Evolutionary conservation across 1,140 invertebrate species (phyloP), one percentile per base, ranked within the genome.

Genomic region (Teleogryllus occipitalis): DNA sequence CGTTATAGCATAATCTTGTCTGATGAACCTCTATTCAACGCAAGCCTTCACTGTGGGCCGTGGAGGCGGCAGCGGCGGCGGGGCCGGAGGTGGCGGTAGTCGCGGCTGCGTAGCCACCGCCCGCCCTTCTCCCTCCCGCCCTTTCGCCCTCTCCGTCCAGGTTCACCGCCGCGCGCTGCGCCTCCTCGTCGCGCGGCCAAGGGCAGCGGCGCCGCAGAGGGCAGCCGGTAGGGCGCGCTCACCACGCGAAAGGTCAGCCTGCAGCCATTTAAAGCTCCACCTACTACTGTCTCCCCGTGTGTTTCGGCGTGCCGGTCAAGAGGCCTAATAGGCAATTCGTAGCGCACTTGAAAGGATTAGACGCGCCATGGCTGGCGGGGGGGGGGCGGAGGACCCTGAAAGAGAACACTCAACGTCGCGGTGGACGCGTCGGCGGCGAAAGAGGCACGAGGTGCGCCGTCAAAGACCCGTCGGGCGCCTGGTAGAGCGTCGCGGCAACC

Each of bases 1-100:
- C 54, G 54, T 65, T 65, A 65, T 65, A 65, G 54, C 54, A 65
- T 65, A 65, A 65, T 65, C 54, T 65, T 65, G 54, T 65, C 54
- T 65, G 54, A 65, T 65, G 54, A 65, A 65, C 54, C 54, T 18
- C 54, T 65, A 65, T 65, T 65, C 54, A 65, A 65, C 54, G 54
- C 54, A 65, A 65, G 54, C 54, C 54, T 65, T 65, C 54, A 65
- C 54, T 14, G 54, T 65, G 54, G 54, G 54, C 54, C 54, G 54
- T 65, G 18, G 54, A 14, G 54, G 54, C 54, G 10, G 54, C 54
- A 14, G 54, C 54, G 10, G 54, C 54, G 7, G 54, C 54, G 2
- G 7, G 18, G 54, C 54, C 54, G 54, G 54, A 39, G 27, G 27
- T 39, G 27, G 27, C 27, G 27, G 27, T 39, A 39, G 27, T 39